phyloP scores from a whole-genome alignment of 2,113 vertebrate species.

The Ictalurus furcatus region DNA sequence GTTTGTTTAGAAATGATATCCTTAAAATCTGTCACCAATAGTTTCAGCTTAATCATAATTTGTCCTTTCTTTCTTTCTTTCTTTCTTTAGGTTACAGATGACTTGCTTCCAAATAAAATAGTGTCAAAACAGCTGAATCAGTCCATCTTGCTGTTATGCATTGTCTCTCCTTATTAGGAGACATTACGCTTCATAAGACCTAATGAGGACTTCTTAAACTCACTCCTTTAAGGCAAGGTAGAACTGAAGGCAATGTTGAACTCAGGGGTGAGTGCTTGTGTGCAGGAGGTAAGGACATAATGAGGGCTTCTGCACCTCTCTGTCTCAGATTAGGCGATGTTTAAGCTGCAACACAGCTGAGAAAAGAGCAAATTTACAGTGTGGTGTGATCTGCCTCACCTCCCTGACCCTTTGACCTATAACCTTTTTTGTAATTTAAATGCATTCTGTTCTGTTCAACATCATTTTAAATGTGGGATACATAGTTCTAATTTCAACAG shows the following conservation, averaged over 20 bases:
- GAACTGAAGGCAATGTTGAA: background rate
- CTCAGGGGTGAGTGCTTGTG: conserved; percentile 26
- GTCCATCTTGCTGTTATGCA: background rate
- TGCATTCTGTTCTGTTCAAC: background rate
- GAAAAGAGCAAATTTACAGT: conserved; percentile 48
- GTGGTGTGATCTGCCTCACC: background rate
- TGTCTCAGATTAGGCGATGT: conserved; percentile 23
- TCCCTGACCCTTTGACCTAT: conserved; percentile 22
- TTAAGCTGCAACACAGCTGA: conserved; percentile 32
- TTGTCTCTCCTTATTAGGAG: conserved; percentile 22
- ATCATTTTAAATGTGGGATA: background rate
- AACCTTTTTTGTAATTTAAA: background rate
- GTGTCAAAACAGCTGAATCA: conserved; percentile 4
- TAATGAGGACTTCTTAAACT: conserved; percentile 40
- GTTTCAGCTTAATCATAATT: background rate
- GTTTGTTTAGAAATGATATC: background rate
- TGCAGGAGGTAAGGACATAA: conserved; percentile 41
- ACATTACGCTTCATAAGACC: conserved; percentile 26
- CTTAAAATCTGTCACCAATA: background rate
- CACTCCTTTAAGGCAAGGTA: conserved; percentile 23
- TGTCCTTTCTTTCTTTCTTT: background rate
- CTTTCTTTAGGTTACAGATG: background rate
- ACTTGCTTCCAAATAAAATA: background rate
- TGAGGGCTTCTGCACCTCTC: conserved; percentile 45
- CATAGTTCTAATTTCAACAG: background rate